Percentiles rank a stretch among this genome's conserved stretches.
These are phyloP conservation scores for Diarsia rubi DNA, from an alignment of 2,888 invertebrate genomes.

Conservation along the genomic window DNA sequence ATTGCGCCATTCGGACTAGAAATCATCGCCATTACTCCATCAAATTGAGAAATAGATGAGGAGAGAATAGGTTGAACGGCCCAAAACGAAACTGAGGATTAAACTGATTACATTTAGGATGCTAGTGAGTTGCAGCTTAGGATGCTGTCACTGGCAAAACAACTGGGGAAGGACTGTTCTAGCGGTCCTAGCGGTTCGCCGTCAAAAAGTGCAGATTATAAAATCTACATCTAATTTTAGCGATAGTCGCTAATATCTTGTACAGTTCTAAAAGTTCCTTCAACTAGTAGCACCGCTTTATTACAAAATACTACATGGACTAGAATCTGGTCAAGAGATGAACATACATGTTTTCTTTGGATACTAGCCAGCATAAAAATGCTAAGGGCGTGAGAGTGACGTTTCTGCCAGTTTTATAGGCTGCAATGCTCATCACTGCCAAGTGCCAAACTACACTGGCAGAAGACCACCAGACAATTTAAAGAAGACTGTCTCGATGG, in stretches of 20 bases:
- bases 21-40: background rate
- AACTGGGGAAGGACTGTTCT: background rate
- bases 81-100: background rate
- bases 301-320: conserved; percentile 4
- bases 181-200: background rate
- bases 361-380: background rate
- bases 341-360: conserved; percentile 6
- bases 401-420: conserved; percentile 15
- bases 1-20: background rate
- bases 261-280: background rate
- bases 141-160: background rate
- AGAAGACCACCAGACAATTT: background rate
- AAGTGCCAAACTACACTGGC: background rate
- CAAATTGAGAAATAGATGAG: background rate
- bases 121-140: background rate
- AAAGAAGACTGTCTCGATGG: background rate
- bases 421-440: conserved; percentile 1
- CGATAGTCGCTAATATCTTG: background rate
- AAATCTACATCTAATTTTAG: background rate
- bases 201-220: background rate
- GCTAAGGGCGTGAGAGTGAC: conserved; percentile 9
- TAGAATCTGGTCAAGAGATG: background rate
- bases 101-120: background rate
- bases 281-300: background rate
- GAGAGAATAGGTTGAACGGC: background rate